Evolutionary conservation across 2,888 invertebrate genomes (phyloP).

Genomic region (Conomelus anceps): DNA sequence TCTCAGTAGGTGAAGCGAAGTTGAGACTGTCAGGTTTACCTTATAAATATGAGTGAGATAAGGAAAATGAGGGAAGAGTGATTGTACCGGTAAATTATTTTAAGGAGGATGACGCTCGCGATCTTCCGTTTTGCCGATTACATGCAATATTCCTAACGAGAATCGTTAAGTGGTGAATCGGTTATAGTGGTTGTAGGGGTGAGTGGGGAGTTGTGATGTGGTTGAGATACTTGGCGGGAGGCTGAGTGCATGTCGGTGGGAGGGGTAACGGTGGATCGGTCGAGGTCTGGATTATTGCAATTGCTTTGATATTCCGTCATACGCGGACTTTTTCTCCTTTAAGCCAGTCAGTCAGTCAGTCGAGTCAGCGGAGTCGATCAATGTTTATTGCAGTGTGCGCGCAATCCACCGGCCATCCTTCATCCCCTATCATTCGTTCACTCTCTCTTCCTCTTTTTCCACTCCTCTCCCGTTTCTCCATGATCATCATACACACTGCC

Average conservation of each 20-base stretch:
- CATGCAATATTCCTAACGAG: constrained; percentile 13
- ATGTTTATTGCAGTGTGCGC: constrained; percentile 17
- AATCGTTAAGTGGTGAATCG: constrained; percentile 4
- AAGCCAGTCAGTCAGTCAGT: constrained; percentile 1
- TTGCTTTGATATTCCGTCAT: constrained; percentile 17
- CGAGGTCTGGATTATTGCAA: constrained; percentile 16
- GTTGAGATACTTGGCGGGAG: background rate
- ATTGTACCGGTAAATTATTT: background rate
- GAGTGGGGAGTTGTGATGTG: background rate
- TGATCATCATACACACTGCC: background rate
- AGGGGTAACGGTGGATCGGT: background rate
- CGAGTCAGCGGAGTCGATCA: constrained; percentile 9
- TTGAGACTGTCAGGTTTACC: background rate
- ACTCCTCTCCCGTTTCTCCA: background rate
- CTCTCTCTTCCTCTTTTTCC: background rate
- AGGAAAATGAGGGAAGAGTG: background rate
- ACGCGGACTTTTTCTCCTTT: constrained; percentile 16
- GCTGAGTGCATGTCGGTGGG: background rate
- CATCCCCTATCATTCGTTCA: background rate
- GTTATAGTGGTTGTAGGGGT: background rate
- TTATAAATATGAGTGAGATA: background rate
- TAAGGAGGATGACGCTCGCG: background rate
- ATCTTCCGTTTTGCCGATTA: background rate
- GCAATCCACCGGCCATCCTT: background rate
- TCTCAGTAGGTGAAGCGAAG: background rate